Percentiles rank a stretch among this genome's conserved stretches.
Evolutionary conservation across 1,140 invertebrate genomes (phyloP).

Genomic region (Proctacanthus coquilletti): DNA sequence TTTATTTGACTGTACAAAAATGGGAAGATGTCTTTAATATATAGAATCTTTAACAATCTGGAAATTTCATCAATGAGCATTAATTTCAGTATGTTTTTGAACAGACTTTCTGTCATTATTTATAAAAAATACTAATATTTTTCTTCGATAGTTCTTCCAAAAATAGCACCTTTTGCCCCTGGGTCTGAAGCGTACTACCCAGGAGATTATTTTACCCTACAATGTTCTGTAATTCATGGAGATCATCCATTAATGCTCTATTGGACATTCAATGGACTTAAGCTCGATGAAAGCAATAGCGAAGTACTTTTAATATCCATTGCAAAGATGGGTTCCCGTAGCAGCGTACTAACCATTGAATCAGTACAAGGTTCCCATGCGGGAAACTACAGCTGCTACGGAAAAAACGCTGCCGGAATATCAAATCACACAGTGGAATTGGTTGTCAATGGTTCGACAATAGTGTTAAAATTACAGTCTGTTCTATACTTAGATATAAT

Average conservation of each 20-base stretch:
- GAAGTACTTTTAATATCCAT: slow-evolving; percentile 28
- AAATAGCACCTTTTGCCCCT: slow-evolving; percentile 45
- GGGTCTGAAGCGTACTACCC: slow-evolving; percentile 42
- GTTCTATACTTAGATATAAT: slow-evolving; percentile 1
- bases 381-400: slow-evolving; percentile 69
- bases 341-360: slow-evolving; percentile 56
- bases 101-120: too few species aligned
- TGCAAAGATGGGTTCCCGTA: slow-evolving; percentile 39
- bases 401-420: slow-evolving; percentile 54
- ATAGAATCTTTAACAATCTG: too few species aligned
- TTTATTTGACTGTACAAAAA: too few species aligned
- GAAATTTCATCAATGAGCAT: too few species aligned
- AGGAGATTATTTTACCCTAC: slow-evolving; percentile 46
- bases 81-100: too few species aligned
- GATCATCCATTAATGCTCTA: slow-evolving; percentile 59
- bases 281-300: slow-evolving; percentile 7
- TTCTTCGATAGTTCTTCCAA: slow-evolving; percentile 37
- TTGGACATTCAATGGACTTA: slow-evolving; percentile 52
- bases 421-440: slow-evolving; percentile 44
- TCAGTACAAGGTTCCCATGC: slow-evolving; percentile 50
- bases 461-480: not conserved
- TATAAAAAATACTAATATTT: not conserved
- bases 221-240: slow-evolving; percentile 58
- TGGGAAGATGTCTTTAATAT: too few species aligned
- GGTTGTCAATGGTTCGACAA: slow-evolving; percentile 46